These are phyloP conservation scores for Volucella inflata DNA, from an alignment of 2,888 invertebrate species.

Conservation along the genomic window DNA sequence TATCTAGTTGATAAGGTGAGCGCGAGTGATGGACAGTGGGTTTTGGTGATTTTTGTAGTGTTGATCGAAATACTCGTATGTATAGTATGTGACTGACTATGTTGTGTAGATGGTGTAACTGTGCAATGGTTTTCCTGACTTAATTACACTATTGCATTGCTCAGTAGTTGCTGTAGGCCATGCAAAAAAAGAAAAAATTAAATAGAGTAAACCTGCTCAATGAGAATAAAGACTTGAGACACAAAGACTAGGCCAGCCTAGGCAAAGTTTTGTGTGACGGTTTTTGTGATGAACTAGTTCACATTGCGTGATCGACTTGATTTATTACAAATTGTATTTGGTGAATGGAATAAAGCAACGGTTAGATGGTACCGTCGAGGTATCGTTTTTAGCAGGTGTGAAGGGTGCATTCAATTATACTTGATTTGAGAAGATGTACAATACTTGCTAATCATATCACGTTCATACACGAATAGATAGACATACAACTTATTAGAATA, in stretches of 20 bases:
- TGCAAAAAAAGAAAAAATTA: background rate
- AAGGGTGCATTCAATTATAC: too few relatives aligned
- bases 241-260: background rate
- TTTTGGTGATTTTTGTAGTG: too few relatives aligned
- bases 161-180: constrained; percentile 4
- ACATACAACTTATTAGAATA: too few relatives aligned
- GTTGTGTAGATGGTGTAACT: background rate
- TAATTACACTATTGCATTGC: constrained; percentile 24
- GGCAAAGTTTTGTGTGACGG: constrained; percentile 19
- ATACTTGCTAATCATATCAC: too few relatives aligned
- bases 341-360: too few relatives aligned
- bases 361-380: too few relatives aligned
- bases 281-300: constrained; percentile 45
- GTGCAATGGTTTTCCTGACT: background rate
- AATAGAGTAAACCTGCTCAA: background rate
- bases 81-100: background rate
- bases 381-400: too few relatives aligned
- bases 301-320: constrained; percentile 40
- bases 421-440: too few relatives aligned
- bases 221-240: constrained; percentile 17
- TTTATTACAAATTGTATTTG: background rate
- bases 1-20: constrained; percentile 10
- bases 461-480: too few relatives aligned
- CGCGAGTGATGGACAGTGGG: too few relatives aligned
- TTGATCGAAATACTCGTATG: too few relatives aligned